Conservation (phyloP, 2,888 invertebrate species). For the Yponomeuta plumbellus region DNA sequence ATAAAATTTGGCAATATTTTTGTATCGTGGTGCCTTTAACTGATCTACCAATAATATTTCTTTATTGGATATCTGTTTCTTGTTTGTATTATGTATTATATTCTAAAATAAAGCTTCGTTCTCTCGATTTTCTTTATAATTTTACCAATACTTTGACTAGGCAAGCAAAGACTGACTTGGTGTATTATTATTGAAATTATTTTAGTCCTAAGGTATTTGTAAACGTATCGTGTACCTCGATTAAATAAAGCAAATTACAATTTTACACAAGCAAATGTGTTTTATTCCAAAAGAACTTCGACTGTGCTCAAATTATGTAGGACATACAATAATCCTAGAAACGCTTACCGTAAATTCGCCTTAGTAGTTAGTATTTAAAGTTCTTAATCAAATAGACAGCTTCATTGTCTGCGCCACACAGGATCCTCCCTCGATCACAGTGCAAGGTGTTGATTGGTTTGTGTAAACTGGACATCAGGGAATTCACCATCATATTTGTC, state of each 20-base stretch:
- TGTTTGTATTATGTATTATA: too few relatives aligned
- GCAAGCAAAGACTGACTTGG: slow-evolving; percentile 76
- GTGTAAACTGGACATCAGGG: slow-evolving; percentile 83
- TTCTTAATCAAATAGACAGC: slow-evolving; percentile 88
- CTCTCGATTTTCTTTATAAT: slow-evolving; percentile 23
- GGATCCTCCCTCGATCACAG: slow-evolving; percentile 82
- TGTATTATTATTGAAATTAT: slow-evolving; percentile 52
- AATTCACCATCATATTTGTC: slow-evolving; percentile 81
- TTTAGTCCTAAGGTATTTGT: slow-evolving; percentile 29
- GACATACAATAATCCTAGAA: not conserved
- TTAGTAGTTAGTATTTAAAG: slow-evolving; percentile 56
- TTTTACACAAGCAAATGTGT: slow-evolving; percentile 34
- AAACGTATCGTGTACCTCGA: slow-evolving; percentile 56
- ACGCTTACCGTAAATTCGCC: slow-evolving; percentile 16
- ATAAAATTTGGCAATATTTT: slow-evolving; percentile 29
- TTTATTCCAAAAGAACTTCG: slow-evolving; percentile 32
- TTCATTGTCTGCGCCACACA: slow-evolving; percentile 93
- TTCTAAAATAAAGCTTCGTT: too few relatives aligned
- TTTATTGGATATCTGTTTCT: too few relatives aligned
- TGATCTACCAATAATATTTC: too few relatives aligned
- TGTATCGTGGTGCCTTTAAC: not conserved
- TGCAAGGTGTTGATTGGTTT: slow-evolving; percentile 90
- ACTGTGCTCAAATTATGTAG: not conserved
- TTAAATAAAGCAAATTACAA: slow-evolving; percentile 37
- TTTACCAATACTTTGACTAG: slow-evolving; percentile 67